Evolutionary conservation across 2,797 vertebrate species (phyloP), one percentile per base, ranked within the genome.

Genomic region (Ambastaia sidthimunki): DNA sequence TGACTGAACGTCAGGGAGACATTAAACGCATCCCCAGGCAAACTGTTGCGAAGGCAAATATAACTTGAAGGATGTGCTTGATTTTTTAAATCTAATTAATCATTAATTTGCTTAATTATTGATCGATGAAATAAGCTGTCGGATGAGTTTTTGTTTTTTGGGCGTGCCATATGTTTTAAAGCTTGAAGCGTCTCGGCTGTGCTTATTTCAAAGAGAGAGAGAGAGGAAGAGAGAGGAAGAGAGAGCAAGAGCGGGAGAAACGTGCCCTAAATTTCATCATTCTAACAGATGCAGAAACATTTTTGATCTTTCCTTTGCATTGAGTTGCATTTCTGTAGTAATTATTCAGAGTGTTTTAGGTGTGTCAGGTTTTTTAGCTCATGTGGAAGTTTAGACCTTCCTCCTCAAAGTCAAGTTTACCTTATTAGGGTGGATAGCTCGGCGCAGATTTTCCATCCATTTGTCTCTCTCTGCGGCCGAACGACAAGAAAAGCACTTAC

Each of bases 401-500:
- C 16, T 47, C 13, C 25, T 18, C 31, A 4, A 62, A 37, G 31
- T 13, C 5, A 11, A 7, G 18, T 67, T 52, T 91, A 98, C 98
- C 96, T 99, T 99, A 91, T 99, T 99, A 65, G 98, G 98, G 85
- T 99, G 98, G 74, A 99, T 97, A 0, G 98, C 97, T 82, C 98
- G 93, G 88, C 98, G 93, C 87, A 99, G 92, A 87, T 99, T 99
- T 92, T 99, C 98, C 98, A 99, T 99, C 98, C 98, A 99, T 93
- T 99, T 99, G 93, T 99, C 98, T 87, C 98, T 95, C 90, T 99
- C 98, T 0, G 98, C 98, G 67, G 97, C 95, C 0, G 98, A 99
- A 12, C 98, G 96, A 81, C 98, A 99, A 44, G 98, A 99, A 90
- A 99, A 99, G 89, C 98, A 99, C 88, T 99, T 99, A 87, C 96